Conservation (phyloP, 2,113 vertebrate genomes). For the Heteronetta atricapilla region DNA sequence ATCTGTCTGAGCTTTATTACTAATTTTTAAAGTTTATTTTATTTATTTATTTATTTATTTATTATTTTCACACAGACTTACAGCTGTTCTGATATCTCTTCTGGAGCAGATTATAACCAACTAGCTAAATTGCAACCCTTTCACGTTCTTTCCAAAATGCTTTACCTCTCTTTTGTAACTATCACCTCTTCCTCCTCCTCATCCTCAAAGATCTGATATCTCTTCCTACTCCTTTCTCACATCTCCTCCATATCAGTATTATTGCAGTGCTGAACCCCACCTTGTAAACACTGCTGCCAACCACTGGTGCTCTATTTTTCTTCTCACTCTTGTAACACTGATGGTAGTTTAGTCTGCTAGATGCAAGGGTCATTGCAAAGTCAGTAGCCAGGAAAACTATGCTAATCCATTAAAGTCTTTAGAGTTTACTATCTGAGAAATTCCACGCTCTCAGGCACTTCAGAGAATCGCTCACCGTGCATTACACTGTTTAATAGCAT, state of each 20-base stretch:
- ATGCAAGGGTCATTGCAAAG: neutral
- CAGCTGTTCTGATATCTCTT: neutral
- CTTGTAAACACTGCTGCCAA: neutral
- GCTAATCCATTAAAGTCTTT: neutral
- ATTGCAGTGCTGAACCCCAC: neutral
- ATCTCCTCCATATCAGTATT: neutral
- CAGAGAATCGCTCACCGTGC: neutral
- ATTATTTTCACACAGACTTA: neutral
- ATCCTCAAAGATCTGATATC: neutral
- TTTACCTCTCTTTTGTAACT: neutral
- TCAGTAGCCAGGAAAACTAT: slow-evolving; percentile 19
- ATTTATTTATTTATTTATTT: neutral
- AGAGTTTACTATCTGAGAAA: slow-evolving; percentile 13
- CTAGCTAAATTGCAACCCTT: neutral
- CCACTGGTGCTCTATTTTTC: neutral
- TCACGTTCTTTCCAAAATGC: neutral
- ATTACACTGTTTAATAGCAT: neutral
- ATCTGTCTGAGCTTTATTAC: neutral
- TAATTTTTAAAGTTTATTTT: neutral
- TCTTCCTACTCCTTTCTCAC: neutral
- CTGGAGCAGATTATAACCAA: neutral
- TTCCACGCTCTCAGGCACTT: neutral
- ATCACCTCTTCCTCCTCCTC: neutral
- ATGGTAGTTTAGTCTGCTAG: neutral
- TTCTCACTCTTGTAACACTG: neutral